Evolutionary conservation across 1,140 invertebrate species (phyloP).

Genomic region (Aphaenogaster rudis): DNA sequence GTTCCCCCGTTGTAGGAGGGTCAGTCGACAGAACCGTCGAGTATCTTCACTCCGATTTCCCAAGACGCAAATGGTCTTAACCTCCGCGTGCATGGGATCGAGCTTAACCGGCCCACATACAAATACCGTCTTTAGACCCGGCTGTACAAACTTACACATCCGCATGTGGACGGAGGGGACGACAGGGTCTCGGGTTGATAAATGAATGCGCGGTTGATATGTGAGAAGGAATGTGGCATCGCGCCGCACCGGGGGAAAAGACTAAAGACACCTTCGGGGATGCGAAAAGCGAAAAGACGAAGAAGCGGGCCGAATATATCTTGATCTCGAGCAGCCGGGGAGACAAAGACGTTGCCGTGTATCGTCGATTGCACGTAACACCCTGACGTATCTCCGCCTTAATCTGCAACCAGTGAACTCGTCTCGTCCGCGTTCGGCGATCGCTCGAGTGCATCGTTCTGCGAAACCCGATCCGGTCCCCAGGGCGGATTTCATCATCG

Average conservation of each 20-base stretch:
- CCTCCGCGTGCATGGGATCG: neutral
- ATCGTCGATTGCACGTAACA: constrained; percentile 43
- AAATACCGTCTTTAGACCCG: constrained; percentile 66
- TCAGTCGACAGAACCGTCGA: constrained; percentile 47
- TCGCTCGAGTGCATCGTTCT: neutral
- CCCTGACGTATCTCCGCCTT: constrained; percentile 2
- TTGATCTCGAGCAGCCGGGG: constrained; percentile 36
- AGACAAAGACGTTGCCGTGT: constrained; percentile 17
- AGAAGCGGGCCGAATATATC: constrained; percentile 53
- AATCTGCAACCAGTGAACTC: constrained; percentile 6
- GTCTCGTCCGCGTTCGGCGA: neutral
- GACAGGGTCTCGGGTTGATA: constrained; percentile 63
- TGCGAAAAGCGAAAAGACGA: constrained; percentile 36
- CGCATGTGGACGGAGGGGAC: neutral
- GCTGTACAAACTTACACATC: neutral
- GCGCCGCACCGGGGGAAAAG: constrained; percentile 3
- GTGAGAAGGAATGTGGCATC: constrained; percentile 23
- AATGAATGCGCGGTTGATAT: constrained; percentile 72
- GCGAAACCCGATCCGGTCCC: neutral
- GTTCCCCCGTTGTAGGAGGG: constrained; percentile 32
- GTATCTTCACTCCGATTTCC: constrained; percentile 62
- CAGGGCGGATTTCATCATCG: neutral
- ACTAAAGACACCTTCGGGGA: constrained; percentile 68
- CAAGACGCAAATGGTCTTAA: constrained; percentile 62
- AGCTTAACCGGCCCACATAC: constrained; percentile 45